Evolutionary conservation across 2,888 invertebrate genomes (phyloP), one percentile per base, ranked within the genome.

Genomic region (Callyntrura sp.): DNA sequence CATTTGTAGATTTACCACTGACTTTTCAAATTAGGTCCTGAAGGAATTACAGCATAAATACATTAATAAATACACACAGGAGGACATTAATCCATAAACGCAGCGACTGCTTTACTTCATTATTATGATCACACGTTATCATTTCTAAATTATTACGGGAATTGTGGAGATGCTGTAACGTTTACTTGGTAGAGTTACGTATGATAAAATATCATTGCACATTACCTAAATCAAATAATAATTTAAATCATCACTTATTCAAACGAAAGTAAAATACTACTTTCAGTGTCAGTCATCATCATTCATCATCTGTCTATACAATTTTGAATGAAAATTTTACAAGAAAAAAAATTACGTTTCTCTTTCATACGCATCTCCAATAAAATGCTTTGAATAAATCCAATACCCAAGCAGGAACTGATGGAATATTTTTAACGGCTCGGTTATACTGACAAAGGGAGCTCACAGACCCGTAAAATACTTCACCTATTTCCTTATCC

Each of bases 391-490:
- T 86, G 73, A 92, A 92, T 11, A 92, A 86, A 88, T 92, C 91
- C 20, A 91, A 88, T 5, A 92, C 88, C 91, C 91, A 92, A 14
- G 79, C 78, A 11, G 90, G 86, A 17, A 55, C 87, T 6, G 82
- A 68, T 48, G 85, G 78, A 43, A 84, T 88, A 11, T 90, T 84
- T 9, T 79, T 51, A n/a, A 79, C 60, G 0, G 91, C 92, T 68
- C 81, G 84, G 14, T 92, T 88, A 55, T 90, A 92, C 23, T 90
- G 88, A 43, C 92, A 92, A n/a, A 92, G 81, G 12, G 92, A 92
- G 43, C 81, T 90, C n/a, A 92, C 85, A 48, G 65, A 85, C 6
- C 91, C 91, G 14, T 85, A 91, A 62, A 92, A 90, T 11, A 88
- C 83, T 60, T 92, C 92, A 4, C 92, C 92, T 12, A 91, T 70